Evolutionary conservation across 1,140 invertebrate genomes (phyloP), one percentile per base, ranked within the genome.

Genomic region (Macrostomum lignano): DNA sequence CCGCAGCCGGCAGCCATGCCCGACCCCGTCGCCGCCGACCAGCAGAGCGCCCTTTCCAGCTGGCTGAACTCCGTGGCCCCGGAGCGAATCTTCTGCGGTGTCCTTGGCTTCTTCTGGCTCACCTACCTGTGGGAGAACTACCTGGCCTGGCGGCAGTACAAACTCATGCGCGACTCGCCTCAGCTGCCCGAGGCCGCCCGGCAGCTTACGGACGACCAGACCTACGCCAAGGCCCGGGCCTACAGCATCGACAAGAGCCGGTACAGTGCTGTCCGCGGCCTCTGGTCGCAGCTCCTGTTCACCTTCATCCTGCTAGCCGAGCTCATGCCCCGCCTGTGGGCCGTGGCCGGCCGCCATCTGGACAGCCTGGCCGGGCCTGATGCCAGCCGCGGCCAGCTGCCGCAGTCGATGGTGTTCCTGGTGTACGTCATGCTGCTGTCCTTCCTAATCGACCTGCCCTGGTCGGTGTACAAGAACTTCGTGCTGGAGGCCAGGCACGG

Each of bases 401-500:
- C 15, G 7, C 14, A 14, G 19, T 28, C 74, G 47, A 67, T 71
- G 39, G 56, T 72, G 2, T 91, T 79, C 58, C 63, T 75, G 32
- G 52, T 75, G 11, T 46, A 78, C 28, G 64, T 70, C 10, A 69
- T 68, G 41, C 36, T 72, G 7, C 59, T 74, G 37, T 69, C 67
- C 37, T 68, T 67, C 15, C 41, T 84, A 33, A 60, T 75, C 9
- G 67, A 69, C 42, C 46, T 91, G 41, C 86, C 86, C 17, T 74
- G 84, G 47, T 68, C 63, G 33, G 55, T 84, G 24, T 98, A 96
- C 54, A 64, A 67, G 29, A 86, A 70, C 17, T 98, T 98, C 67
- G 72, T 91, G 3, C 57, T 98, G 35, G 91, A 98, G 63, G 73
- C 88, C 52, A 73, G 71, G 43, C 81, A 93, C 66, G 86, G 88